Evolutionary conservation across 2,888 invertebrate genomes (phyloP).

Genomic region (Leptinotarsa juncta): DNA sequence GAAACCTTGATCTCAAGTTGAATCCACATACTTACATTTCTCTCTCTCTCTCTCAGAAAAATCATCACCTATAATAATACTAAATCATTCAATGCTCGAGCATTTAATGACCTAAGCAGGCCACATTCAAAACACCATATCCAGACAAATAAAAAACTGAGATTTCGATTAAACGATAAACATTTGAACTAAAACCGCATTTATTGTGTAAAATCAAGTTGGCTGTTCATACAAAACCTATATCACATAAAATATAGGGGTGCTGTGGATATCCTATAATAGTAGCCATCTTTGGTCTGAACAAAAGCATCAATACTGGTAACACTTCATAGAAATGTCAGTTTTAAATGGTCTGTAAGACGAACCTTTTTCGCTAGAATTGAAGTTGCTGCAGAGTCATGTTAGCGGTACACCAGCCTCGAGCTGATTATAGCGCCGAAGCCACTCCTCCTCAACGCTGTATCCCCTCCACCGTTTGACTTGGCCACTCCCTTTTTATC

Average conservation of each 20-base stretch:
- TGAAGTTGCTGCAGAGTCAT: constrained; percentile 27
- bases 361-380: neutral
- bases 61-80: constrained; percentile 29
- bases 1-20: neutral
- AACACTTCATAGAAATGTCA: neutral
- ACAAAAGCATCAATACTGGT: neutral
- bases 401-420: constrained; percentile 24
- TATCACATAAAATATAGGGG: constrained; percentile 57
- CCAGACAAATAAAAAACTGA: constrained; percentile 45
- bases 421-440: constrained; percentile 51
- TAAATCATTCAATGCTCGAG: constrained; percentile 41
- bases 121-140: constrained; percentile 47
- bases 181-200: constrained; percentile 52
- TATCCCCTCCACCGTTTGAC: constrained; percentile 44
- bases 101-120: constrained; percentile 42
- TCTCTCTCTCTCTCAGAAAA: constrained; percentile 12
- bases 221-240: constrained; percentile 54
- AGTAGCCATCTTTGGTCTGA: neutral
- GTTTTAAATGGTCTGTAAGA: neutral
- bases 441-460: constrained; percentile 51
- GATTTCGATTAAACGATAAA: constrained; percentile 59
- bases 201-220: constrained; percentile 62
- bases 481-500: constrained; percentile 50
- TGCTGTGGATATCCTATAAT: constrained; percentile 39
- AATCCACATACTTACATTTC: neutral